Base-by-base conservation (phyloP, 1,140 invertebrate genomes). In the Listronotus bonariensis region DNA sequence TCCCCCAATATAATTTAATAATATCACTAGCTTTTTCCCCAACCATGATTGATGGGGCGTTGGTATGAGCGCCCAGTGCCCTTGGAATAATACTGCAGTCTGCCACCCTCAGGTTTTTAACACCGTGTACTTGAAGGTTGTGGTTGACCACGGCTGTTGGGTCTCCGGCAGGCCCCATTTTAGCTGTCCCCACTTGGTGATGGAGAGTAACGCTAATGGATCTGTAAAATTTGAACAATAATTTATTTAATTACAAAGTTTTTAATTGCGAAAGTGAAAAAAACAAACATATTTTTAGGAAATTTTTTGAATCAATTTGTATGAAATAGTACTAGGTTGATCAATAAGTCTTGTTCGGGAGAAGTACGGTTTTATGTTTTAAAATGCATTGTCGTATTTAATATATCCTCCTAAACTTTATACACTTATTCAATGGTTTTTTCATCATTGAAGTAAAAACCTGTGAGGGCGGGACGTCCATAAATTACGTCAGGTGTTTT, bases 41-140 rank as follows among this genome's bases (percentile, higher is more conserved):
- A 12, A 87, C 80, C 85, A 87, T 86, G 2, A 81, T 76, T 11
- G 80, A 69, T 0, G 80, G 67, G 7, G 82, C 83, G 59, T 78
- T 79, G 0, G 80, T 81, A 68, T 83, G 80, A 10, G 84, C 85
- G 0, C 81, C 83, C 7, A 88, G 80, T 18, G 91, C 82, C 5
- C 77, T 78, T 0, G 92, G 92, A 79, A 93, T 90, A 0, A 94
- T 80, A 43, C 89, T 91, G 38, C 85, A 86, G 76, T 94, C 92
- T 0, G 85, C 86, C 0, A 93, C 89, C 36, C 92, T 80, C 26
- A 94, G 77, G 18, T 83, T 82, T n/a, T 79, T 73, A 0, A 92
- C 73, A 0, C 90, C 90, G 63, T 89, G 79, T 0, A 94, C 88
- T 74, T 80, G 83, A 1, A 95, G 76, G 52, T 88, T 76, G 0